These are phyloP conservation scores for Drosophila anceps DNA, from an alignment of 2,888 invertebrate genomes.

Conservation along the genomic window DNA sequence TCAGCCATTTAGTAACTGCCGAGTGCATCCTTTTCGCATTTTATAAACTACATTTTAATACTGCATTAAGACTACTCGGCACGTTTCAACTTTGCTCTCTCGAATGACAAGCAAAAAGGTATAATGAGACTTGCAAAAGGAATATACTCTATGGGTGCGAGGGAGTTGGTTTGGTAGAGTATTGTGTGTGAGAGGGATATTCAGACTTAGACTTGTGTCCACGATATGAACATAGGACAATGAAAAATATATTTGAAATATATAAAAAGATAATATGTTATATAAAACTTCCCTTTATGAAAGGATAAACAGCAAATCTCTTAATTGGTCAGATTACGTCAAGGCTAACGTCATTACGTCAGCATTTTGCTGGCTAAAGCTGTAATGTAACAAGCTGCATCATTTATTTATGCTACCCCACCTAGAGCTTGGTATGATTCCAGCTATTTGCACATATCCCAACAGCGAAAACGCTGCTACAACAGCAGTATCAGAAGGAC, in stretches of 20 bases:
- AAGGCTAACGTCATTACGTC: not conserved
- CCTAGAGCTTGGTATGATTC: slow-evolving; percentile 10
- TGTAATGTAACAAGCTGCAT: slow-evolving; percentile 3
- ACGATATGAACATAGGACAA: no score
- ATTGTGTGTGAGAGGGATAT: not conserved
- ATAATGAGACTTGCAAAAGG: not conserved
- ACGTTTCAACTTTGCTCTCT: slow-evolving; percentile 43
- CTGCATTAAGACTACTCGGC: slow-evolving; percentile 43
- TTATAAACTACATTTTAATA: slow-evolving; percentile 55
- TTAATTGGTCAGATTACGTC: not conserved
- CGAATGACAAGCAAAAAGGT: slow-evolving; percentile 18
- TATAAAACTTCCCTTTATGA: not conserved
- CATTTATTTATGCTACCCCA: slow-evolving; percentile 7
- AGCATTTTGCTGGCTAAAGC: not conserved
- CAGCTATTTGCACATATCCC: slow-evolving; percentile 36
- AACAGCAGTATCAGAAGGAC: slow-evolving; percentile 28
- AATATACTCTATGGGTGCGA: slow-evolving; percentile 7
- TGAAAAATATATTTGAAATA: not conserved
- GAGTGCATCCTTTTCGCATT: slow-evolving; percentile 52
- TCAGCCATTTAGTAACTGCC: slow-evolving; percentile 49
- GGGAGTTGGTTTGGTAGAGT: not conserved
- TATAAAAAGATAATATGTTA: no score
- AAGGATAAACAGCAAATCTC: no score
- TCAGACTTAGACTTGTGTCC: no score
- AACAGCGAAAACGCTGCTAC: slow-evolving; percentile 15